Evolutionary conservation across 2,113 vertebrate genomes (phyloP).

Genomic region (Pseudorhombus dupliciocellatus): DNA sequence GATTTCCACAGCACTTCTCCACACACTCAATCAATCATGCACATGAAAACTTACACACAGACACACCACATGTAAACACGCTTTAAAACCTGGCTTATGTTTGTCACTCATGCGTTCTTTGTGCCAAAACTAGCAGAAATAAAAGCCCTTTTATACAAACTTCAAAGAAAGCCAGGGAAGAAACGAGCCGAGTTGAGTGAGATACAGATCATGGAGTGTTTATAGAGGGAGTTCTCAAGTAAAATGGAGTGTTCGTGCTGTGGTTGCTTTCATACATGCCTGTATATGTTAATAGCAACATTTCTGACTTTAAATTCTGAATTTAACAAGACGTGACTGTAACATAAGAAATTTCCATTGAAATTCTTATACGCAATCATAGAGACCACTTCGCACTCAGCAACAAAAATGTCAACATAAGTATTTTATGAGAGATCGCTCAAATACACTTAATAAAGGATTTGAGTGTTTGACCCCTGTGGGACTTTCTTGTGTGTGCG

Average conservation of each 20-base stretch:
- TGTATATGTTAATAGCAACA: slow-evolving; percentile 22
- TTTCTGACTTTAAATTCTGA: slow-evolving; percentile 32
- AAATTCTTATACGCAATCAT: neutral
- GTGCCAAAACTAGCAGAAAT: slow-evolving; percentile 24
- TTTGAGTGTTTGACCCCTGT: slow-evolving; percentile 22
- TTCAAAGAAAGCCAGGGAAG: too few species aligned
- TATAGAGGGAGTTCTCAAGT: slow-evolving; percentile 31
- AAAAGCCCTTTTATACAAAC: slow-evolving; percentile 9
- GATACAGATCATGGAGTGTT: neutral
- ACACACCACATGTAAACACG: neutral
- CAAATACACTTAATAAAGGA: slow-evolving; percentile 13
- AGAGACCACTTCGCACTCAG: neutral
- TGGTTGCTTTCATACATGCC: slow-evolving; percentile 42
- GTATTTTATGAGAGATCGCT: slow-evolving; percentile 24
- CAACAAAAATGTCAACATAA: neutral
- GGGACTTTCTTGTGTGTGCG: slow-evolving; percentile 12
- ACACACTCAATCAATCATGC: slow-evolving; percentile 6
- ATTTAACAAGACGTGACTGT: slow-evolving; percentile 25
- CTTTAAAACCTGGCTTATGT: slow-evolving; percentile 7
- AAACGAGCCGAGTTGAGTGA: too few species aligned
- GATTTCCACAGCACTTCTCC: slow-evolving; percentile 12
- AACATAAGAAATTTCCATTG: neutral
- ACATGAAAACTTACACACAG: neutral
- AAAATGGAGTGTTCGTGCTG: slow-evolving; percentile 14
- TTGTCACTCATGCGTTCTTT: slow-evolving; percentile 12